Evolutionary conservation across 1,140 invertebrate genomes (phyloP), one percentile per base, ranked within the genome.

Genomic region (Drosophila yakuba): DNA sequence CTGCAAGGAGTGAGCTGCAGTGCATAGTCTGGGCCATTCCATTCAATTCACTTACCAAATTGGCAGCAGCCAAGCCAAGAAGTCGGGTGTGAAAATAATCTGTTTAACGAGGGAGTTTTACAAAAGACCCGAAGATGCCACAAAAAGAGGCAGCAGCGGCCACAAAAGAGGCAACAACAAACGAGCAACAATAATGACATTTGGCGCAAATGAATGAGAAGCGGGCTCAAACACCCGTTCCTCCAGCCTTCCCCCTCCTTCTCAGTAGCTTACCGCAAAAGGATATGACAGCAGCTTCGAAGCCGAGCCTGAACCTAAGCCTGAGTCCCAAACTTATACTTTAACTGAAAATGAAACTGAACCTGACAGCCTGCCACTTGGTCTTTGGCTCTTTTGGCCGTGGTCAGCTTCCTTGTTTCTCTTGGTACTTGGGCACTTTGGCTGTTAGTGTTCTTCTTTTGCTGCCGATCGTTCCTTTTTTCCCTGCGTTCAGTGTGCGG

Each of bases 51-150:
- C 45, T 64, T 63, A 72, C 81, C 74, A 83, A 83, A 83, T 83
- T 83, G 80, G 80, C 80, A 83, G 80, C 74, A 43, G 35, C 44
- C 51, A 54, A 38, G 44, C 43, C 20, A 11, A 55, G 25, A 39
- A 71, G 59, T 74, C 73, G 77, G 82, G 85, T 89, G 84, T 88
- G 83, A 88, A 89, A 89, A 89, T 89, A 89, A 89, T 89, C 84
- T 89, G 84, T 89, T 88, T 89, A 89, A 89, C 84, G 84, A 89
- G 84, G 84, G 84, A 89, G 84, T 89, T 79, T 78, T 89, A 89
- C 80, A 89, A 89, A 89, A 89, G 84, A 89, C 85, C 76, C 84
- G 51, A 76, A 58, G 57, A 66, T 63, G 56, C 58, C 52, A 56
- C 58, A 59, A 56, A 68, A 50, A 68, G 44, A 15, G 54, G 39